Evolutionary conservation across 2,797 vertebrate genomes (phyloP).

Genomic region (Sebastes nivosus): DNA sequence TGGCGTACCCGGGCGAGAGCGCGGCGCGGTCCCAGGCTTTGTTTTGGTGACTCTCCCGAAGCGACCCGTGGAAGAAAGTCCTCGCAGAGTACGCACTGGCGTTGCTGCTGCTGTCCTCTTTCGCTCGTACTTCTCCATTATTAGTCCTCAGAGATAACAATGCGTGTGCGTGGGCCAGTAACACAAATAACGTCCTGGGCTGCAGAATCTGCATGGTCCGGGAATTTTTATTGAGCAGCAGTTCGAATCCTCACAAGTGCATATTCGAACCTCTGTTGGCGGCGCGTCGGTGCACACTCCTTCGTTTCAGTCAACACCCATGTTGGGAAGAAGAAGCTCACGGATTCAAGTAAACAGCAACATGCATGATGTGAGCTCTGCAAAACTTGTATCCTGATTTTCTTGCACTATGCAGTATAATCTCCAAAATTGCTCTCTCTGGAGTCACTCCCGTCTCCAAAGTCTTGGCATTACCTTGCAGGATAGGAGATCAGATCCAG

Average conservation of each 20-base stretch:
- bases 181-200: slow-evolving; percentile 69
- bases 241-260: slow-evolving; percentile 57
- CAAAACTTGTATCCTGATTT: slow-evolving; percentile 59
- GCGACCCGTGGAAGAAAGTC: slow-evolving; percentile 61
- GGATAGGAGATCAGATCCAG: slow-evolving; percentile 34
- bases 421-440: not conserved
- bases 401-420: not conserved
- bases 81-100: slow-evolving; percentile 32
- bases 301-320: slow-evolving; percentile 71
- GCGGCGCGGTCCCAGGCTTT: slow-evolving; percentile 63
- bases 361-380: slow-evolving; percentile 18
- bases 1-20: slow-evolving; percentile 62
- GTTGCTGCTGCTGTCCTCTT: slow-evolving; percentile 41
- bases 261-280: slow-evolving; percentile 44
- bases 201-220: slow-evolving; percentile 80
- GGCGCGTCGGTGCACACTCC: slow-evolving; percentile 7
- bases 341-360: slow-evolving; percentile 3
- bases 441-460: slow-evolving; percentile 40
- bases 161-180: slow-evolving; percentile 64
- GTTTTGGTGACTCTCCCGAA: slow-evolving; percentile 56
- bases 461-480: slow-evolving; percentile 47
- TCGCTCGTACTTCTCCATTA: slow-evolving; percentile 60
- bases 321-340: slow-evolving; percentile 30
- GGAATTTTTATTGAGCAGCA: slow-evolving; percentile 35
- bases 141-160: slow-evolving; percentile 56